Conservation (phyloP, 2,797 vertebrate genomes). For the Glossophaga mutica region DNA sequence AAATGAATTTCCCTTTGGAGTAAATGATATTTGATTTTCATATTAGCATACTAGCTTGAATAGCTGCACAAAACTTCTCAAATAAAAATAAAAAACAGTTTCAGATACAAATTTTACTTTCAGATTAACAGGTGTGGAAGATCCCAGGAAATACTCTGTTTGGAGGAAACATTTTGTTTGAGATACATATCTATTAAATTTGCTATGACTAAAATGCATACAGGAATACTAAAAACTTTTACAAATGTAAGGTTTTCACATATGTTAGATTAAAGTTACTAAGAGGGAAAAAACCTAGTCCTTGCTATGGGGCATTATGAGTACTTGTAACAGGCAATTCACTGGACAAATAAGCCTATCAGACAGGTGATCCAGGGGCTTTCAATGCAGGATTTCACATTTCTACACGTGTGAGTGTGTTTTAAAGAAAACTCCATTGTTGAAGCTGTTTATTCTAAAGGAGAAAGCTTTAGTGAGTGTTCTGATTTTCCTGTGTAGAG, state of each 20-base stretch:
- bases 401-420: not conserved
- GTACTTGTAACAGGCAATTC: not conserved
- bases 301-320: not conserved
- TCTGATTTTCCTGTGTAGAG: not conserved
- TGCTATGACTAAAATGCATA: not conserved
- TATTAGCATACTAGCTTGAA: constrained; percentile 57
- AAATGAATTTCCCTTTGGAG: constrained; percentile 59
- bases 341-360: not conserved
- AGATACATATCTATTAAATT: not conserved
- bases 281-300: not conserved
- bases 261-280: not conserved
- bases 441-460: not conserved
- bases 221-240: not conserved
- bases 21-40: constrained; percentile 63
- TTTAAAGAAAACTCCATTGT: not conserved
- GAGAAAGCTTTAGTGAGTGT: not conserved
- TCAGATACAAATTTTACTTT: constrained; percentile 46
- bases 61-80: constrained; percentile 52
- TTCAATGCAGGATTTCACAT: not conserved
- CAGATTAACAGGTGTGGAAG: constrained; percentile 5
- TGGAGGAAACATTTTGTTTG: not conserved
- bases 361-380: not conserved
- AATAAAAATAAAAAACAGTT: constrained; percentile 36
- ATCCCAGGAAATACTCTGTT: not conserved
- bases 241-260: not conserved